Base-by-base conservation (phyloP, 2,888 invertebrate genomes). In the Dusona sp. region DNA sequence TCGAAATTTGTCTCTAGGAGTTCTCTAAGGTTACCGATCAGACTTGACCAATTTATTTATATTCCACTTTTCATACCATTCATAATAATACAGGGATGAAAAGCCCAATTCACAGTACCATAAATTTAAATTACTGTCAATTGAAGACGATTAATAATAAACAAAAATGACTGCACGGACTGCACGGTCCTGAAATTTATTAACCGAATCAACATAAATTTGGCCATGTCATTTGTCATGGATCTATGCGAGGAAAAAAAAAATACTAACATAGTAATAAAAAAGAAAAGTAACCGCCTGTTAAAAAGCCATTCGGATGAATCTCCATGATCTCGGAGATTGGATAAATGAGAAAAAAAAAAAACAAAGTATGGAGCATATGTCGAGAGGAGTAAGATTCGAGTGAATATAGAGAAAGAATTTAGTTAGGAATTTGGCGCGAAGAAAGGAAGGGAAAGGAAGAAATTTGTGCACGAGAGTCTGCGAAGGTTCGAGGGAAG, bases 11-110 rank as follows among this genome's bases (percentile, higher is more conserved):
- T 57, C 54, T 83, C 80, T 73, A 73, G 68, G 73, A 80, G 86
- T 86, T 86, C 86, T 86, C 86, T 78, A 80, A 86, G 86, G 86
- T 83, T 77, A 68, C 38, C 29, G 45, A 48, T 22, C 54, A 42
- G 48, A 77, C 54, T 54, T 79, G 54, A 57, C 38, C 54, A 80
- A 57, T 51, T 3, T 36, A 1, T 51, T 16, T 29, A 9, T 11
- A 25, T 25, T 42, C 8, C 25, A 33, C 6, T 4, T n/a, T n/a
- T n/a, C n/a, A n/a, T n/a, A n/a, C n/a, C n/a, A n/a, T n/a, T n/a
- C n/a, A n/a, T n/a, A n/a, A n/a, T n/a, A n/a, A n/a, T n/a, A n/a
- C n/a, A n/a, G 19, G n/a, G 11, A 67, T 11, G 7, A 13, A 25
- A 7, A 7, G 6, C 25, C 42, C 36, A 7, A 64, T 61, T 45